Conservation (phyloP, 2,888 invertebrate genomes). For the Salpingus planirostris region DNA sequence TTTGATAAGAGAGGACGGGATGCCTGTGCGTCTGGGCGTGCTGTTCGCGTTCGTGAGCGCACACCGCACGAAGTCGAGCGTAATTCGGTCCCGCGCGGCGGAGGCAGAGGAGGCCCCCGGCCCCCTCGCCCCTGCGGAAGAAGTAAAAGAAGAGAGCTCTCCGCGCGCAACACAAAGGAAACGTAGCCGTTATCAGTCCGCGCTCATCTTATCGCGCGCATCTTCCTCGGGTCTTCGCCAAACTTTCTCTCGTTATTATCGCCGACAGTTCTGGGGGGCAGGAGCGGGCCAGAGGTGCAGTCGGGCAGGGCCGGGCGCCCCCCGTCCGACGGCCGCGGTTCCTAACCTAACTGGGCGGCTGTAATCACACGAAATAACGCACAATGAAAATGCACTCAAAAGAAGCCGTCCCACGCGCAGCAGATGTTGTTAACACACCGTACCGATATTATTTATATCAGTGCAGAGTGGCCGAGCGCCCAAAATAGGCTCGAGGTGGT, state of each 20-base stretch:
- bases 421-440: slow-evolving; percentile 28
- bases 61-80: not conserved
- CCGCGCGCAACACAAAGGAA: slow-evolving; percentile 10
- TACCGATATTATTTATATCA: slow-evolving; percentile 36
- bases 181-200: slow-evolving; percentile 27
- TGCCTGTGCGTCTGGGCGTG: too few species aligned
- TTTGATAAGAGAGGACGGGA: too few species aligned
- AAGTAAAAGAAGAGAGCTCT: too few species aligned
- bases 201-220: slow-evolving; percentile 23
- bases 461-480: slow-evolving; percentile 6
- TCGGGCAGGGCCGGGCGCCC: too few species aligned
- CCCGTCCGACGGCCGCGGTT: slow-evolving; percentile 6
- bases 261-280: slow-evolving; percentile 16
- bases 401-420: slow-evolving; percentile 29
- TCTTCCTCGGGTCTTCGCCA: slow-evolving; percentile 30
- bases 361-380: slow-evolving; percentile 29
- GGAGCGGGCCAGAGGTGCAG: too few species aligned
- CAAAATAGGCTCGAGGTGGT: not conserved
- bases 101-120: not conserved
- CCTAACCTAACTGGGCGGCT: slow-evolving; percentile 27
- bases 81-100: not conserved
- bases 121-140: too few species aligned
- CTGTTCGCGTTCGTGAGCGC: too few species aligned
- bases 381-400: slow-evolving; percentile 23
- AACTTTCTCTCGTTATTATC: slow-evolving; percentile 36